Evolutionary conservation across 2,888 invertebrate species (phyloP).

Genomic region (Pachydiplax longipennis): DNA sequence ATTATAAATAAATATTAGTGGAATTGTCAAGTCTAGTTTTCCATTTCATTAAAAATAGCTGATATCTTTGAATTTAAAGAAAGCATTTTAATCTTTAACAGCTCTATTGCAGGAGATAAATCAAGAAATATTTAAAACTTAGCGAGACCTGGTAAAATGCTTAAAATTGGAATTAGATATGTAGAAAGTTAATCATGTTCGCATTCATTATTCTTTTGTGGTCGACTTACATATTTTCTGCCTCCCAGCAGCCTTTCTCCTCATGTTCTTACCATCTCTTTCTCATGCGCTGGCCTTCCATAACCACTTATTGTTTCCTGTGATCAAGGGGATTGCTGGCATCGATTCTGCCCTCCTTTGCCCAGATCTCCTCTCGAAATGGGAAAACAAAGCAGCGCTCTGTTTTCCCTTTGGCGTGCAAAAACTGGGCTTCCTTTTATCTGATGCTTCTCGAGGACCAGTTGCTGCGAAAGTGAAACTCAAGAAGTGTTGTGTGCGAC

Average conservation of each 20-base stretch:
- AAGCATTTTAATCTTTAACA: no score
- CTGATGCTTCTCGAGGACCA: conserved; percentile 18
- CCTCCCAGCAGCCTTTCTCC: not conserved
- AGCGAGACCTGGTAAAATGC: no score
- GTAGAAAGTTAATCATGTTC: no score
- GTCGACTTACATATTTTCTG: not conserved
- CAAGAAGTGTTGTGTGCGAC: not conserved
- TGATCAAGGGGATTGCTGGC: not conserved
- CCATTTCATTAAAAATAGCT: no score
- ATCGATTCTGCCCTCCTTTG: not conserved
- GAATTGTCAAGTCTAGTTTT: no score
- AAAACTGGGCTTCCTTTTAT: conserved; percentile 3
- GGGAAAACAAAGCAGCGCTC: not conserved
- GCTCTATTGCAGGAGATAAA: no score
- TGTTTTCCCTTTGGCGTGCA: conserved; percentile 13
- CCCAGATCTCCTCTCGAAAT: not conserved
- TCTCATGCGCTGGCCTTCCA: not conserved
- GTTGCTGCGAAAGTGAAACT: conserved; percentile 27
- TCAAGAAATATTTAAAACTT: no score
- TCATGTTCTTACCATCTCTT: not conserved
- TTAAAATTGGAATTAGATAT: no score
- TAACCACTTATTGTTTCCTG: not conserved
- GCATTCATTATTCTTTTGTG: no score
- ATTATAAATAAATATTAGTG: no score
- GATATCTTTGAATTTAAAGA: no score